A percentile compares a stretch with the other conserved stretches of the same genome.
Evolutionary conservation across 1,140 invertebrate species (phyloP).

Genomic region (Brachionus plicatilis): DNA sequence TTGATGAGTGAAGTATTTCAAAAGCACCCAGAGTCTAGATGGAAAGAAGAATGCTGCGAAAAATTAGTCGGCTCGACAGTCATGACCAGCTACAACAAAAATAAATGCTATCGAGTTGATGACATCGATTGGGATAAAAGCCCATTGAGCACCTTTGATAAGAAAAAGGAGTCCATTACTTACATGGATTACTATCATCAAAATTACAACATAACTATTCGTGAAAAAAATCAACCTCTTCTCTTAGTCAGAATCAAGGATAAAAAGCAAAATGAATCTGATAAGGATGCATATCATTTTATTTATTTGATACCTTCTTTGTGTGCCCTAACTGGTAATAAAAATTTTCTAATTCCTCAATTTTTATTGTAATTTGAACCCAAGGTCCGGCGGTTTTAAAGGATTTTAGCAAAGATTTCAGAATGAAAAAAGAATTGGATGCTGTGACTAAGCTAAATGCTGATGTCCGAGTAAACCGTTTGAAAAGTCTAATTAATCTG

Average conservation of each 20-base stretch:
- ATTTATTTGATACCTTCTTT: constrained; percentile 21
- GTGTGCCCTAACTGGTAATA: neutral
- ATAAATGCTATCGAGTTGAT: constrained; percentile 74
- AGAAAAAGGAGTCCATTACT: neutral
- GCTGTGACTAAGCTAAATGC: constrained; percentile 4
- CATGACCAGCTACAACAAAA: constrained; percentile 70
- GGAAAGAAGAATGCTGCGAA: neutral
- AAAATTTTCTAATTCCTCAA: neutral
- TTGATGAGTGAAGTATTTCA: constrained; percentile 59
- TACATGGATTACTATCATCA: constrained; percentile 33
- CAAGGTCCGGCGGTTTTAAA: neutral
- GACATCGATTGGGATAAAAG: constrained; percentile 67
- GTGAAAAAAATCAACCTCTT: constrained; percentile 11
- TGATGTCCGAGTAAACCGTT: neutral
- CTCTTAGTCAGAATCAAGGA: neutral
- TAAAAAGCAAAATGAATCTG: neutral
- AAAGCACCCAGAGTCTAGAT: constrained; percentile 46
- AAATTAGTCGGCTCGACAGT: neutral
- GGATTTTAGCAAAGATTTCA: neutral
- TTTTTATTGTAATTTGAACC: neutral
- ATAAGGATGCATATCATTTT: neutral
- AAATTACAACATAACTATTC: constrained; percentile 10
- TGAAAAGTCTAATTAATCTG: neutral
- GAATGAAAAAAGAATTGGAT: constrained; percentile 1
- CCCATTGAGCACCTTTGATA: neutral